These are phyloP conservation scores for Micromesistius poutassou DNA, from an alignment of 2,797 vertebrate genomes.

Conservation along the genomic window DNA sequence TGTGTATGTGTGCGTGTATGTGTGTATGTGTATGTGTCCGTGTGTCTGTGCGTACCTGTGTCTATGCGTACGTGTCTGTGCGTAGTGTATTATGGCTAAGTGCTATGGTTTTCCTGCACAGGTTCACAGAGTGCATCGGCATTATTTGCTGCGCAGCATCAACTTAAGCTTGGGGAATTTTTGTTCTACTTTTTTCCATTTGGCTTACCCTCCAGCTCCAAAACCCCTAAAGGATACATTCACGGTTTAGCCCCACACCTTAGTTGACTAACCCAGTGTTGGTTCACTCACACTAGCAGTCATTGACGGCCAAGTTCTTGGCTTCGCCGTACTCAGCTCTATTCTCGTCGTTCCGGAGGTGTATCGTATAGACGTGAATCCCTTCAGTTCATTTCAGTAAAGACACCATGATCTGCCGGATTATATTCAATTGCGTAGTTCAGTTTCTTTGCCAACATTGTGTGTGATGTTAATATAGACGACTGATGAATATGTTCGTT, in stretches of 20 bases:
- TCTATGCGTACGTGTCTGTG: constrained; percentile 7
- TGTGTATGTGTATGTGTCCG: constrained; percentile 12
- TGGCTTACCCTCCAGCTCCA: constrained; percentile 57
- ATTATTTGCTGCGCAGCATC: constrained; percentile 31
- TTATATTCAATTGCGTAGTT: too few relatives aligned
- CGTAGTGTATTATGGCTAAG: not conserved
- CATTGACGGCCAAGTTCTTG: too few relatives aligned
- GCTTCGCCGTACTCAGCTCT: too few relatives aligned
- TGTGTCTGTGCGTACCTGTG: too few relatives aligned
- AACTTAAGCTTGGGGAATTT: constrained; percentile 19
- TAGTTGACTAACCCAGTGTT: constrained; percentile 13
- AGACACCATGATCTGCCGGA: too few relatives aligned
- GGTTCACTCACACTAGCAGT: too few relatives aligned
- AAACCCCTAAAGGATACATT: constrained; percentile 32
- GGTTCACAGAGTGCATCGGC: constrained; percentile 37
- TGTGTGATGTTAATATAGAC: too few relatives aligned
- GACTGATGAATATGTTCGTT: too few relatives aligned
- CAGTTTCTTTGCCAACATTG: too few relatives aligned
- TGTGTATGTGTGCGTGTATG: constrained; percentile 7
- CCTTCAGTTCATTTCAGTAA: too few relatives aligned
- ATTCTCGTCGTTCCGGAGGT: too few relatives aligned
- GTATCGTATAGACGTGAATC: too few relatives aligned
- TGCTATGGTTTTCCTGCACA: constrained; percentile 7
- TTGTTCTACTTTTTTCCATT: constrained; percentile 41
- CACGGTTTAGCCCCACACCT: constrained; percentile 48